phyloP scores from a whole-genome alignment of 2,888 invertebrate species.

The Reticulitermes lucifugus region DNA sequence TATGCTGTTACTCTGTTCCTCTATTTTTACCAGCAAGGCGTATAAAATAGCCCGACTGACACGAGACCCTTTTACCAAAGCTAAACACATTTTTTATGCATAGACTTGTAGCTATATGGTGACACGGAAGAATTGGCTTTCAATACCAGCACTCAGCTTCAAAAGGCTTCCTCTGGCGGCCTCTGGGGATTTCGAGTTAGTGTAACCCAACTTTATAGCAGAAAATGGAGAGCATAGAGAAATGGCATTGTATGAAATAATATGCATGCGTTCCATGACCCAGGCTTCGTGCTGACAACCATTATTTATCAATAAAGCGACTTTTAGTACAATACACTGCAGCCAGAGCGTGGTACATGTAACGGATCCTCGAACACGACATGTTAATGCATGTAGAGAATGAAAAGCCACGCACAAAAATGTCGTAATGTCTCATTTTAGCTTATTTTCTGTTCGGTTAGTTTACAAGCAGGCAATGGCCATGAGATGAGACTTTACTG shows the following conservation, averaged over 20 bases:
- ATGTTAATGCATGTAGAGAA: conserved; percentile 21
- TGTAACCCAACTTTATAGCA: conserved; percentile 14
- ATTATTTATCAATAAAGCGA: conserved; percentile 24
- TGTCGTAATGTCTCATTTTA: conserved; percentile 19
- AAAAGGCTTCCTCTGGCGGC: conserved; percentile 8
- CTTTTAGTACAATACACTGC: neutral
- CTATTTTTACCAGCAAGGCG: no score
- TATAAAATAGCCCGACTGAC: neutral
- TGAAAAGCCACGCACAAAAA: neutral
- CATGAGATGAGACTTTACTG: neutral
- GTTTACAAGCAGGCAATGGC: neutral
- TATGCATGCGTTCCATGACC: neutral
- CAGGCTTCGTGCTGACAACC: neutral
- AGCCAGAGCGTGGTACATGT: conserved; percentile 1
- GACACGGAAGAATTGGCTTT: conserved; percentile 3
- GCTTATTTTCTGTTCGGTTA: neutral
- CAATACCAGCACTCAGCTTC: neutral
- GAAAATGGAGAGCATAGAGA: neutral
- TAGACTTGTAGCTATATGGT: neutral
- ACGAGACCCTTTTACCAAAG: neutral
- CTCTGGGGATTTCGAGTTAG: neutral
- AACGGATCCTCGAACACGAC: conserved; percentile 8
- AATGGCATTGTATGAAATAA: conserved; percentile 15
- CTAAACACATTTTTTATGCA: neutral
- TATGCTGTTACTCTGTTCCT: no score